Percentiles rank a stretch among this genome's conserved stretches.
Evolutionary conservation across 2,797 vertebrate genomes (phyloP).

Genomic region (Tapirus indicus): DNA sequence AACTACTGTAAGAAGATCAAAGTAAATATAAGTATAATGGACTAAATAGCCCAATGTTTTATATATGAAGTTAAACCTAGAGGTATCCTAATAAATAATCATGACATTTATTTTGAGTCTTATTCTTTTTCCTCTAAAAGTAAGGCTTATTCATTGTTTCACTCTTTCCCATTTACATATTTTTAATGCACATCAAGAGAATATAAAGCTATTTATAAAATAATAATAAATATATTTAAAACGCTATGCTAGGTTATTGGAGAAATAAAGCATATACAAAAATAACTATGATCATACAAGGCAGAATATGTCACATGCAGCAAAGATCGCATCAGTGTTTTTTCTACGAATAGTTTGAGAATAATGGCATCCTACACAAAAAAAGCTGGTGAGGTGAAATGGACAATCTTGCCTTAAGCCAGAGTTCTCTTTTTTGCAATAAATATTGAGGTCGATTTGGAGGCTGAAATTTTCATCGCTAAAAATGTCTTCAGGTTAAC

Average conservation of each 20-base stretch:
- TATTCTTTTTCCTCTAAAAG: not conserved
- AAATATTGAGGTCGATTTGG: not conserved
- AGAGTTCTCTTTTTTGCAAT: not conserved
- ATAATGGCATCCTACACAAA: not conserved
- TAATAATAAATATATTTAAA: not conserved
- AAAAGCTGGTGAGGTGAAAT: not conserved
- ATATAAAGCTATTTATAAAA: not conserved
- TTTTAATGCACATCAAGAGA: not conserved
- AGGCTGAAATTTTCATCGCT: not conserved
- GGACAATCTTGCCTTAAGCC: not conserved
- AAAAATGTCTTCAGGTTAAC: not conserved
- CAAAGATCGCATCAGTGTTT: not conserved
- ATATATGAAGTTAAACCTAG: not conserved
- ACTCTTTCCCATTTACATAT: not conserved
- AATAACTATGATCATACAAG: not conserved
- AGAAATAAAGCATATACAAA: constrained; percentile 11
- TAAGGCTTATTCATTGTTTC: not conserved
- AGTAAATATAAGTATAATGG: not conserved
- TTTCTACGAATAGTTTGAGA: not conserved
- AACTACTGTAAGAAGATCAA: not conserved
- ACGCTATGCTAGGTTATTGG: not conserved
- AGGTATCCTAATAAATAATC: not conserved
- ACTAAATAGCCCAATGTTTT: not conserved
- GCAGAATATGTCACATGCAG: not conserved
- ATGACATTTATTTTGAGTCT: not conserved